Percentiles rank a stretch among this genome's conserved stretches.
Conservation (phyloP, 1,140 invertebrate genomes). For the Achatina immaculata region DNA sequence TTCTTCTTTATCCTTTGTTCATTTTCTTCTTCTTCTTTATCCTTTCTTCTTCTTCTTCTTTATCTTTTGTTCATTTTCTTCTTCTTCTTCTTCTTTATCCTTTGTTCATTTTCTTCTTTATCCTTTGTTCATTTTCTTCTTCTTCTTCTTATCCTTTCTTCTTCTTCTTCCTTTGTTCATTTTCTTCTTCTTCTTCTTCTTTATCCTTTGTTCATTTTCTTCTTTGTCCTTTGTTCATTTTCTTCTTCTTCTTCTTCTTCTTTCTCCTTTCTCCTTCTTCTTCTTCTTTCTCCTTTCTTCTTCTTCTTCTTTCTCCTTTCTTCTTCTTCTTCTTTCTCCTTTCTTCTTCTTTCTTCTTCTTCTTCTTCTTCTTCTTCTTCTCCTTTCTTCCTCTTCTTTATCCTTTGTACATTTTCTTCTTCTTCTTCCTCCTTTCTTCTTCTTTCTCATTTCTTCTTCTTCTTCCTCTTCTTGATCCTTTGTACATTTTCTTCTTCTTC, state of each 20-base stretch:
- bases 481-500: neutral
- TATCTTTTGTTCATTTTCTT: neutral
- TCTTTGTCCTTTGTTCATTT: neutral
- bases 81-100: too few species aligned
- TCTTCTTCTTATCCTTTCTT: too few species aligned
- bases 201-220: too few species aligned
- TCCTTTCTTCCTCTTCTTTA: neutral
- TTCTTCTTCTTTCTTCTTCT: neutral
- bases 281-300: neutral
- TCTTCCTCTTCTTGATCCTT: neutral
- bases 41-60: neutral
- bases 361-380: neutral
- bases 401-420: too few species aligned
- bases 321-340: neutral
- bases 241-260: neutral
- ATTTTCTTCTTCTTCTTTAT: neutral
- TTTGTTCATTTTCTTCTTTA: too few species aligned
- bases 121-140: too few species aligned
- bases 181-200: too few species aligned
- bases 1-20: neutral
- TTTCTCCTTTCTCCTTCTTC: slow-evolving; percentile 1
- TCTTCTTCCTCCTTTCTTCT: too few species aligned
- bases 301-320: neutral
- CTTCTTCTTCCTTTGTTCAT: too few species aligned
- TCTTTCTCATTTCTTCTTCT: too few species aligned